Percentiles rank a stretch among this genome's conserved stretches.
These are phyloP conservation scores for Enteromius treurensis DNA, from an alignment of 2,797 vertebrate species.

Conservation along the genomic window DNA sequence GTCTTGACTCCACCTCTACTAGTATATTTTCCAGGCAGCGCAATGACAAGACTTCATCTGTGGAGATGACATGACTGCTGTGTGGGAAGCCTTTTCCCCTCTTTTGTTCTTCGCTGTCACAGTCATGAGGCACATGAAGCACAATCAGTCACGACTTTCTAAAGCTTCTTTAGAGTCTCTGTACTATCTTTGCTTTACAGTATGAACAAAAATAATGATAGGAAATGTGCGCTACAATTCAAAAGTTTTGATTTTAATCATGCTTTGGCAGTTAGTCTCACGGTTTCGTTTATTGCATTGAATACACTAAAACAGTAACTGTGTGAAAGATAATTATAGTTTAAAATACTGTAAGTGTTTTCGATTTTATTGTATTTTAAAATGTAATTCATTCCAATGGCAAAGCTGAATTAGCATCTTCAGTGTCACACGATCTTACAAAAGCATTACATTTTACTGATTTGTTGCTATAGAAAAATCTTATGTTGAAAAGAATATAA, in stretches of 20 bases:
- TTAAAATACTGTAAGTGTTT: neutral
- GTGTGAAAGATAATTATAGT: neutral
- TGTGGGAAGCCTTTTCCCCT: slow-evolving; percentile 33
- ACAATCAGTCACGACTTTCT: slow-evolving; percentile 10
- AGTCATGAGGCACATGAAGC: neutral
- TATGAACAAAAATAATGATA: neutral
- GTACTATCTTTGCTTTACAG: neutral
- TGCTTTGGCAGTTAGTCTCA: neutral
- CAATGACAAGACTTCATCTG: slow-evolving; percentile 65
- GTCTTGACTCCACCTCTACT: slow-evolving; percentile 75
- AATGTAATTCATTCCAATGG: neutral
- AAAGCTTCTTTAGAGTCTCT: slow-evolving; percentile 1
- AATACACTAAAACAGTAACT: neutral
- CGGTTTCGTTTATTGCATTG: neutral
- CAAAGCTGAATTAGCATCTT: neutral
- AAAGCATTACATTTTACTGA: neutral
- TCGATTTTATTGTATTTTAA: neutral
- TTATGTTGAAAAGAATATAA: no score
- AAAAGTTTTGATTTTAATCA: neutral
- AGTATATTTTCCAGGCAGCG: slow-evolving; percentile 72
- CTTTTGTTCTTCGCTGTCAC: neutral
- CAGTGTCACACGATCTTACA: neutral
- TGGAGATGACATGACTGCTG: slow-evolving; percentile 69
- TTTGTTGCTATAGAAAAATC: neutral
- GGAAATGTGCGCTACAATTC: neutral